A percentile compares a stretch with the other conserved stretches of the same genome.
These are phyloP conservation scores for Abramis brama DNA, from an alignment of 2,113 vertebrate species.

Conservation along the genomic window DNA sequence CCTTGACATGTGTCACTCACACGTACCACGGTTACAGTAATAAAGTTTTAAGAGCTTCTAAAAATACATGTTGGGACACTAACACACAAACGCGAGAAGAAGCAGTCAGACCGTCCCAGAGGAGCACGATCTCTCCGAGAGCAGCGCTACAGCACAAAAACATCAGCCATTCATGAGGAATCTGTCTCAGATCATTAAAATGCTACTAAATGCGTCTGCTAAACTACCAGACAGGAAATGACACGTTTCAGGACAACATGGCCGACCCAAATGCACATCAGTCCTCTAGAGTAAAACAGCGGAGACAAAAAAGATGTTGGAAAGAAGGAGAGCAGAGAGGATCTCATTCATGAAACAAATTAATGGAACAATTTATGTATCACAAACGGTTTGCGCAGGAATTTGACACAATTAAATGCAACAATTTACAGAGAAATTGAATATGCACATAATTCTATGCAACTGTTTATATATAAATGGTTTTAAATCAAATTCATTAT, in stretches of 20 bases:
- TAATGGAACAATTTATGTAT: not conserved
- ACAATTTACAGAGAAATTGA: not conserved
- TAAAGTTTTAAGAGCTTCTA: not conserved
- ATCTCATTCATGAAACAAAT: conserved; percentile 7
- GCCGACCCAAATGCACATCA: not conserved
- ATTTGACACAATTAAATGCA: not conserved
- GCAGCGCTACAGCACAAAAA: not conserved
- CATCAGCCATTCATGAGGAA: not conserved
- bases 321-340: not conserved
- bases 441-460: not conserved
- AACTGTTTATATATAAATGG: too few species aligned
- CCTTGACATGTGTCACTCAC: conserved; percentile 24
- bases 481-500: not conserved
- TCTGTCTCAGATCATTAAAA: conserved; percentile 21
- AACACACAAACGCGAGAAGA: not conserved
- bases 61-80: not conserved
- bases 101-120: not conserved
- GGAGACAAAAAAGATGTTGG: too few species aligned
- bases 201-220: not conserved
- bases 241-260: not conserved
- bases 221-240: not conserved
- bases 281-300: conserved; percentile 1
- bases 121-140: not conserved
- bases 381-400: not conserved
- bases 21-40: not conserved